phyloP scores from a whole-genome alignment of 1,140 invertebrate species.

The Drosophila erecta region DNA sequence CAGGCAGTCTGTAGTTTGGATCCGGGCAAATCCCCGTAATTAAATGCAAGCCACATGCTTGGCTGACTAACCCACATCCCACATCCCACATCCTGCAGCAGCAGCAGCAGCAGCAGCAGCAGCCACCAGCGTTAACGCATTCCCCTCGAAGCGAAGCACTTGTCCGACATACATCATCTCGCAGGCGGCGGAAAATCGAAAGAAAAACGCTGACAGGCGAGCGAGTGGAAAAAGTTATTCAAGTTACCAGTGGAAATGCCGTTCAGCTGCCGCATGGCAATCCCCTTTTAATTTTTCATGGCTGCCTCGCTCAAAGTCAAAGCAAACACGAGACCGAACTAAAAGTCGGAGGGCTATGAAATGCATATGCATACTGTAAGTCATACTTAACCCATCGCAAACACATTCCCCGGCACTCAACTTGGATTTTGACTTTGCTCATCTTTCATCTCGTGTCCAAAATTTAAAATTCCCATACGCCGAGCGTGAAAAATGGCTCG shows the following conservation, averaged over 20 bases:
- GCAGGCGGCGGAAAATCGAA: slow-evolving; percentile 21
- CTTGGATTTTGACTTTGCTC: slow-evolving; percentile 26
- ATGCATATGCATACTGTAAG: slow-evolving; percentile 52
- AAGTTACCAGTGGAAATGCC: slow-evolving; percentile 70
- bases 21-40: slow-evolving; percentile 32
- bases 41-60: slow-evolving; percentile 54
- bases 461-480: slow-evolving; percentile 65
- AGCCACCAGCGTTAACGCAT: not conserved
- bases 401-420: slow-evolving; percentile 65
- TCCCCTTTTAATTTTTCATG: slow-evolving; percentile 81
- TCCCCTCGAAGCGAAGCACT: slow-evolving; percentile 36
- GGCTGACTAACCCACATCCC: slow-evolving; percentile 35
- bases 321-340: slow-evolving; percentile 46
- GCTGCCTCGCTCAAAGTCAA: slow-evolving; percentile 67
- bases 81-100: slow-evolving; percentile 5
- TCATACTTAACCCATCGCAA: slow-evolving; percentile 75
- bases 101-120: not conserved
- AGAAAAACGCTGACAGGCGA: slow-evolving; percentile 37
- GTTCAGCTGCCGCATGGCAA: slow-evolving; percentile 72
- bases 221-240: slow-evolving; percentile 62
- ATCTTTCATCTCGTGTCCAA: slow-evolving; percentile 50
- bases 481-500: slow-evolving; percentile 73
- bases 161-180: slow-evolving; percentile 46
- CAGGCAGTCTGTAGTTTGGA: slow-evolving; percentile 4
- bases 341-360: slow-evolving; percentile 21